Conservation (phyloP, 2,797 vertebrate species). For the Sciurus carolinensis region DNA sequence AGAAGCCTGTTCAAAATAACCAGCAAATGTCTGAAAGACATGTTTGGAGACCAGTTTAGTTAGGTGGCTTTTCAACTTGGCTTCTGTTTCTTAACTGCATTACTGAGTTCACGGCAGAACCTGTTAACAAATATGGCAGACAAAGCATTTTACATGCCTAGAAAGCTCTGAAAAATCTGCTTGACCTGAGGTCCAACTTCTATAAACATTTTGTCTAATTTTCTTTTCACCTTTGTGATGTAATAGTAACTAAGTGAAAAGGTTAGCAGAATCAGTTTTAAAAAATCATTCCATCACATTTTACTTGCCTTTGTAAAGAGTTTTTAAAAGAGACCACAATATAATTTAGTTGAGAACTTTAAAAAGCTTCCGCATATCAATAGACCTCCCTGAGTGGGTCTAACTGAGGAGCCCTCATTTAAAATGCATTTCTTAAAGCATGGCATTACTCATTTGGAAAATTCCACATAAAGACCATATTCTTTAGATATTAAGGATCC, state of each 20-base stretch:
- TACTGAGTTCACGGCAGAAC: not conserved
- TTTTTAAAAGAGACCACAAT: not conserved
- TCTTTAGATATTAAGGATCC: not conserved
- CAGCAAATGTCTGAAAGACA: not conserved
- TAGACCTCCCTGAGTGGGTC: not conserved
- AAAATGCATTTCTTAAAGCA: not conserved
- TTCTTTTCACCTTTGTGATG: not conserved
- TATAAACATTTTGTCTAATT: not conserved
- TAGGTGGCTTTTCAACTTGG: not conserved
- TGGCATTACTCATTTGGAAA: not conserved
- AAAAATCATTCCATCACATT: not conserved
- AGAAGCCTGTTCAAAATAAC: not conserved
- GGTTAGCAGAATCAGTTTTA: not conserved
- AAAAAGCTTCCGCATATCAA: not conserved
- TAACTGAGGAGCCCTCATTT: not conserved
- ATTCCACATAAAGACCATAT: not conserved
- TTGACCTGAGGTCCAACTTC: not conserved
- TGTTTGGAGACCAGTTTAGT: slow-evolving; percentile 4
- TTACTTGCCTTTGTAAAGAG: not conserved
- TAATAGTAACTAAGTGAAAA: not conserved
- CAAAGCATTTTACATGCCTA: not conserved
- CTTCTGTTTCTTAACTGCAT: not conserved
- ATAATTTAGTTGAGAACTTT: not conserved
- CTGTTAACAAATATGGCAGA: not conserved
- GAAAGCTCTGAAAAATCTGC: not conserved